A percentile compares a stretch with the other conserved stretches of the same genome.
Evolutionary conservation across 1,140 invertebrate species (phyloP).

Genomic region (Dysdera silvatica): DNA sequence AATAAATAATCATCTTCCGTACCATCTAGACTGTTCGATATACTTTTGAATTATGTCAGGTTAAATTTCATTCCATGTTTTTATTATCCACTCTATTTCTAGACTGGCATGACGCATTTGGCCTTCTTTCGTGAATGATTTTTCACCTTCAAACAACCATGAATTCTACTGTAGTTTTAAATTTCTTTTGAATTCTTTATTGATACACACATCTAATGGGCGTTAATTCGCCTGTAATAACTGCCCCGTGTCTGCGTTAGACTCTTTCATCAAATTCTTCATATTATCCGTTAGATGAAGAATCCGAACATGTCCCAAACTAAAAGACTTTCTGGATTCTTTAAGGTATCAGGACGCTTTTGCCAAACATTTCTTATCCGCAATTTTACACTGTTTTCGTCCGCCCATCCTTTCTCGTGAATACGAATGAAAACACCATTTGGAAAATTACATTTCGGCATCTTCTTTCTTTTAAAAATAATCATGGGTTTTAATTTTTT

Average conservation of each 20-base stretch:
- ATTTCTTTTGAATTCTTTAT: background rate
- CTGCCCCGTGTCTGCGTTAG: no score
- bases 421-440: slow-evolving; percentile 26
- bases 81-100: background rate
- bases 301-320: background rate
- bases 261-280: no score
- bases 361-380: slow-evolving; percentile 32
- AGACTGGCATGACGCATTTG: no score
- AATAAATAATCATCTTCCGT: no score
- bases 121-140: background rate
- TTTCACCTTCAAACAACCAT: background rate
- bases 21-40: no score
- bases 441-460: slow-evolving; percentile 25
- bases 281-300: background rate
- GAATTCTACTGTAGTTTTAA: background rate
- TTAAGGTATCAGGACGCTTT: slow-evolving; percentile 4
- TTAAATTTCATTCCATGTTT: background rate
- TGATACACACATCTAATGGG: background rate
- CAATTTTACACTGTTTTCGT: slow-evolving; percentile 29
- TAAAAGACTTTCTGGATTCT: background rate
- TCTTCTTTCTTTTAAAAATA: slow-evolving; percentile 36
- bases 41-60: background rate
- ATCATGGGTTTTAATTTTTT: no score
- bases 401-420: slow-evolving; percentile 35
- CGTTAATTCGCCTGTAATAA: background rate